Base-by-base conservation (phyloP, 1,140 invertebrate genomes). In the Piezodorus guildinii region DNA sequence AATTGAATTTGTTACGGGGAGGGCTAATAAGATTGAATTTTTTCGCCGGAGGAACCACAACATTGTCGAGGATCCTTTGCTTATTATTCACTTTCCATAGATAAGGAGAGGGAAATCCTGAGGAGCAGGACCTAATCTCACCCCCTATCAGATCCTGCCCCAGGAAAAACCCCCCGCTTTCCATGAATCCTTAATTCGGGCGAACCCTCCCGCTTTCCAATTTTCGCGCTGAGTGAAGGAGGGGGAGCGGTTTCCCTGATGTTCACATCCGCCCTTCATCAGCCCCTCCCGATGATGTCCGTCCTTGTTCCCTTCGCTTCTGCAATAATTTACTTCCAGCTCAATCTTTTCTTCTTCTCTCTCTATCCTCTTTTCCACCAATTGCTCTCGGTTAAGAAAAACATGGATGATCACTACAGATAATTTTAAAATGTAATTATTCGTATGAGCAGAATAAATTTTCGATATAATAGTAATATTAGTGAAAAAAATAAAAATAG, bases 151-250 rank as follows among this genome's bases (percentile, higher is more conserved):
- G 52, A 56, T 56, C 52, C 14, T 56, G 52, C 19, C 19, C 19
- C 19, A 39, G 34, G 34, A 39, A 39, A n/a, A 39, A 19, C 23
- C 23, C 52, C 21, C 15, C 46, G 19, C n/a, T 56, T 56, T 56
- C 52, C 52, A 56, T 56, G 52, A 56, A 56, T 56, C 52, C 52
- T 25, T 56, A 56, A 56, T 56, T 56, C 52, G 52, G 19, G 23
- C 17, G 52, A 56, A 25, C 17, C 14, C 52, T 23, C 52, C 23
- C 23, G 19, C 4, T 17, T 49, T 21, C n/a, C n/a, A 49, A 23
- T 23, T 21, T 25, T 56, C 23, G 10, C 52, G 17, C 52, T 19
- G 46, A 21, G 52, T 23, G 23, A 23, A 6, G 5, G 51, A 52
- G 52, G 21, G 52, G 16, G 14, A 23, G 52, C n/a, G 14, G 17